A percentile compares a stretch with the other conserved stretches of the same genome.
These are phyloP conservation scores for Zeus faber DNA, from an alignment of 2,113 vertebrate species.

Conservation along the genomic window DNA sequence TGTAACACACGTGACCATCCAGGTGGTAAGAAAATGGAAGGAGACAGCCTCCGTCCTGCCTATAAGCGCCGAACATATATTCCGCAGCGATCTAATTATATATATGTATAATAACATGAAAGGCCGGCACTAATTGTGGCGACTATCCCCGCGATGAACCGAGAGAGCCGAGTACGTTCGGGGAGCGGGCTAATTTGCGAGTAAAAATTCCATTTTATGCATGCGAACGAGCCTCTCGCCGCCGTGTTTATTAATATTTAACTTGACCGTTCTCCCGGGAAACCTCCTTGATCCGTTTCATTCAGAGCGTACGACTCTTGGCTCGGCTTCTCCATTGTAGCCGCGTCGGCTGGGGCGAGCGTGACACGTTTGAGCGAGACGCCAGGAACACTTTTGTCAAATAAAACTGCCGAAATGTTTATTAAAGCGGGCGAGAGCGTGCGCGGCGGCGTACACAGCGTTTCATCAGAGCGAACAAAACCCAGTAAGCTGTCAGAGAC, in stretches of 20 bases:
- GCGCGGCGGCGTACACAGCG: slow-evolving; percentile 29
- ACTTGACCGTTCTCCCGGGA: slow-evolving; percentile 20
- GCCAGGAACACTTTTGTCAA: slow-evolving; percentile 35
- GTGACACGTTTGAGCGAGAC: slow-evolving; percentile 28
- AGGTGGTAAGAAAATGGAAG: too few species aligned
- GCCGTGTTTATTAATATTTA: slow-evolving; percentile 36
- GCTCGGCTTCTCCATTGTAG: slow-evolving; percentile 2
- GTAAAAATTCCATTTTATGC: slow-evolving; percentile 30
- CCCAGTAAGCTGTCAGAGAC: slow-evolving; percentile 59
- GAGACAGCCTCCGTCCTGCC: background rate
- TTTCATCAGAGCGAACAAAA: slow-evolving; percentile 26
- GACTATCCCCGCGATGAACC: slow-evolving; percentile 26
- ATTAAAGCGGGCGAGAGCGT: slow-evolving; percentile 24
- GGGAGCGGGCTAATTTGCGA: slow-evolving; percentile 27
- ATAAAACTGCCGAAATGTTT: slow-evolving; percentile 34
- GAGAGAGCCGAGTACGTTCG: slow-evolving; percentile 10
- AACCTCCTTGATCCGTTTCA: slow-evolving; percentile 18
- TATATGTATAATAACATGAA: slow-evolving; percentile 22
- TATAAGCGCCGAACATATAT: too few species aligned
- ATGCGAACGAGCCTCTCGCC: slow-evolving; percentile 19
- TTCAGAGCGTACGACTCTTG: slow-evolving; percentile 8
- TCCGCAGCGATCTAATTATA: slow-evolving; percentile 26
- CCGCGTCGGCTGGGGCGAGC: too few species aligned
- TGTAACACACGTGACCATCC: too few species aligned
- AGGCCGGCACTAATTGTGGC: slow-evolving; percentile 16